phyloP scores from a whole-genome alignment of 2,113 vertebrate species.

The Eulemur rufifrons region DNA sequence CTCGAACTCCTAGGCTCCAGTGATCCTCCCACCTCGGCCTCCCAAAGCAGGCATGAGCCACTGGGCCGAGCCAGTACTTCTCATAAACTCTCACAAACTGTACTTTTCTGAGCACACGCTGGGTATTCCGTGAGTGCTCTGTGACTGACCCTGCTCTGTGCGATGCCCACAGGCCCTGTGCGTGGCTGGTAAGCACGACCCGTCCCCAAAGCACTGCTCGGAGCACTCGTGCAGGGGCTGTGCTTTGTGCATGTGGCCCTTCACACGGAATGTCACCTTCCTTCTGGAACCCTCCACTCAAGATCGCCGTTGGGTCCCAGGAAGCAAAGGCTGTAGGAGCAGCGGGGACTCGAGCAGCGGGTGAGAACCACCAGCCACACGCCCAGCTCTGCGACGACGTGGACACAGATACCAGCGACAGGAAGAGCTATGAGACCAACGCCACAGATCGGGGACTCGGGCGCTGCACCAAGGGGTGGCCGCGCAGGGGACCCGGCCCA shows the following conservation, averaged over 20 bases:
- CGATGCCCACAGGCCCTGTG: neutral
- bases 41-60: no score
- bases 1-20: no score
- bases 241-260: neutral
- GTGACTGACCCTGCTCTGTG: no score
- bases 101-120: no score
- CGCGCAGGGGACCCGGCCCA: no score
- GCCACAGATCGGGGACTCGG: neutral
- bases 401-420: no score
- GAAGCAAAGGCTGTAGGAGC: neutral
- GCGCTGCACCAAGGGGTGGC: neutral
- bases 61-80: no score
- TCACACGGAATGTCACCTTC: neutral
- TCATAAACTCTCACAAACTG: no score
- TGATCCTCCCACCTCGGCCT: no score
- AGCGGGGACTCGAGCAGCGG: neutral
- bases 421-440: neutral
- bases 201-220: rapidly evolving
- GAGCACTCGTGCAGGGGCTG: rapidly evolving
- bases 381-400: rapidly evolving
- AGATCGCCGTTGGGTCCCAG: neutral
- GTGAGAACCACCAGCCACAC: rapidly evolving
- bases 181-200: no score
- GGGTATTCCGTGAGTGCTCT: no score
- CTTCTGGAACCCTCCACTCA: neutral